These are phyloP conservation scores for Beroe ovata DNA, from an alignment of 37 sponge, comb jelly and placozoan genomes.

Conservation along the genomic window DNA sequence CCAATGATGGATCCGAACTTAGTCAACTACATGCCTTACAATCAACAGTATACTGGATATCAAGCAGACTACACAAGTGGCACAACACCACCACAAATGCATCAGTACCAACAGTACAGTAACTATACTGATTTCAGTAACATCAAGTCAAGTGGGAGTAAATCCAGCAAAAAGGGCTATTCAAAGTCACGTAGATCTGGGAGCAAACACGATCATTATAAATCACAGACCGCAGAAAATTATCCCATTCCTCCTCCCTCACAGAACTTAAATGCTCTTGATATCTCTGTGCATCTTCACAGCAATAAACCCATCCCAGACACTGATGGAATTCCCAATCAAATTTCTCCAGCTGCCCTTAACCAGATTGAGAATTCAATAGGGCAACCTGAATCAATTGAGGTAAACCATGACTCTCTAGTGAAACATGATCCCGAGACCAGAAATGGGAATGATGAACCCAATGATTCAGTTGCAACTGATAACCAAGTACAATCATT, in stretches of 20 bases:
- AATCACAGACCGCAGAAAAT: not conserved
- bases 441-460: not conserved
- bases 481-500: not conserved
- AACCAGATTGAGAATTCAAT: not conserved
- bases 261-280: conserved; percentile 11
- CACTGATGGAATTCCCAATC: not conserved
- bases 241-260: not conserved
- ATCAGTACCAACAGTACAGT: conserved; percentile 9
- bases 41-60: conserved; percentile 31
- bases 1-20: conserved; percentile 60
- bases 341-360: not conserved
- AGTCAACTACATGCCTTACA: conserved; percentile 59
- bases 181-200: not conserved
- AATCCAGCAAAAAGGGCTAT: not conserved
- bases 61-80: conserved; percentile 4
- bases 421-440: not conserved
- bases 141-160: not conserved
- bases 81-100: not conserved
- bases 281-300: not conserved
- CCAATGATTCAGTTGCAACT: not conserved
- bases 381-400: not conserved
- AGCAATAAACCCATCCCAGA: not conserved
- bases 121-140: conserved; percentile 8
- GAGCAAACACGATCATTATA: conserved; percentile 20
- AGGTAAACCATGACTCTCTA: not conserved